Base-by-base conservation (phyloP, 2,888 invertebrate genomes). In the Saturnia japonica region DNA sequence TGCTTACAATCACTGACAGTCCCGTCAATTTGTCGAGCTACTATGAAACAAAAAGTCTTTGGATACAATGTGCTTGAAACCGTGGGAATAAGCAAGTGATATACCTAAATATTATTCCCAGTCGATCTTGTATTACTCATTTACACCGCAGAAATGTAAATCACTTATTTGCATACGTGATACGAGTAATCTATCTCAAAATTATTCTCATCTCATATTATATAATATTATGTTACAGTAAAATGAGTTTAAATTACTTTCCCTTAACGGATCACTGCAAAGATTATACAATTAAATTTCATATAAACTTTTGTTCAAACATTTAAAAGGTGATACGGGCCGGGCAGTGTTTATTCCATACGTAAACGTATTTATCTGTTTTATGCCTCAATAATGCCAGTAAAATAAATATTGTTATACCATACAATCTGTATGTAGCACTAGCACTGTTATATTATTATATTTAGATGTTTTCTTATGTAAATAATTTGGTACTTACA, bases 21-120 rank as follows among this genome's bases (percentile, higher is more conserved):
- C n/a, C n/a, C n/a, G n/a, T n/a, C n/a, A n/a, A n/a, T n/a, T n/a
- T n/a, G n/a, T n/a, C n/a, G n/a, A n/a, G n/a, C n/a, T n/a, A n/a
- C n/a, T n/a, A n/a, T n/a, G n/a, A n/a, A n/a, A n/a, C n/a, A n/a
- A n/a, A n/a, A n/a, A n/a, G n/a, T 12, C 9, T 60, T 60, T 60
- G 57, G 14, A 28, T 54, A 9, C n/a, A n/a, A 22, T 22, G 22
- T 54, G 0, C 11, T 22, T 28, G 28, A 4, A 28, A 12, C 12
- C 14, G 4, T 2, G 28, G 9, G 25, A 28, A 25, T 11, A 60
- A 60, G 28, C 57, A 14, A 12, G 16, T 16, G 25, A 25, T 14
- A 60, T 28, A 76, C 47, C 68, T 72, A 78, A 80, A 80, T 80
- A 80, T 79, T 79, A 78, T 74, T 74, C 57, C 74, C 76, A 72